Evolutionary conservation across 2,888 invertebrate genomes (phyloP).

Genomic region (Calameuta idolon): DNA sequence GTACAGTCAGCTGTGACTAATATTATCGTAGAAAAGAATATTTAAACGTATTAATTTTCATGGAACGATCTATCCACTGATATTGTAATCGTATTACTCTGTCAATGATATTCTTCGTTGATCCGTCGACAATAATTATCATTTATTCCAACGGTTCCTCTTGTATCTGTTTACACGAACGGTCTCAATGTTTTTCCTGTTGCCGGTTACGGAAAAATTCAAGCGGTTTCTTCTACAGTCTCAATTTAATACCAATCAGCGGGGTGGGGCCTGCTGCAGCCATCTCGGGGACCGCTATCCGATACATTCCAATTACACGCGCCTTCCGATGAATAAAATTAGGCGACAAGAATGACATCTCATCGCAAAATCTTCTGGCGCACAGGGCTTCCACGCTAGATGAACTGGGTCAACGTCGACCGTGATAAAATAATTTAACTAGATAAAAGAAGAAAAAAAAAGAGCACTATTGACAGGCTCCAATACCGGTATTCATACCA

Average conservation of each 20-base stretch:
- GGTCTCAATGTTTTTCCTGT: neutral
- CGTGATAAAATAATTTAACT: neutral
- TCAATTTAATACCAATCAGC: neutral
- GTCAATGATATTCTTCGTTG: neutral
- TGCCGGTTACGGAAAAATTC: neutral
- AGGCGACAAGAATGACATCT: constrained; percentile 18
- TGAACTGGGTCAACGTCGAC: neutral
- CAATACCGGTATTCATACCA: neutral
- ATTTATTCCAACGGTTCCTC: neutral
- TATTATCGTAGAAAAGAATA: neutral
- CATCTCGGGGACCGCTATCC: constrained; percentile 21
- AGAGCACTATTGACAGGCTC: neutral
- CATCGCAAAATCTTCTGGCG: constrained; percentile 21
- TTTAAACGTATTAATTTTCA: neutral
- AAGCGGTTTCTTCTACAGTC: neutral
- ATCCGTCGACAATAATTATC: neutral
- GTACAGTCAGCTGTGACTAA: neutral
- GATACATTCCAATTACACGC: constrained; percentile 22
- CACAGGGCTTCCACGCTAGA: neutral
- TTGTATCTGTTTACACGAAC: neutral
- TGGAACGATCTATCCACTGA: neutral
- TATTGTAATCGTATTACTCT: neutral
- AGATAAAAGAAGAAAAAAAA: neutral
- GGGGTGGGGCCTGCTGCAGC: neutral
- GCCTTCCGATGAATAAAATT: constrained; percentile 20